Evolutionary conservation across 1,140 invertebrate species (phyloP).

Genomic region (Leptestheria dahalacensis): DNA sequence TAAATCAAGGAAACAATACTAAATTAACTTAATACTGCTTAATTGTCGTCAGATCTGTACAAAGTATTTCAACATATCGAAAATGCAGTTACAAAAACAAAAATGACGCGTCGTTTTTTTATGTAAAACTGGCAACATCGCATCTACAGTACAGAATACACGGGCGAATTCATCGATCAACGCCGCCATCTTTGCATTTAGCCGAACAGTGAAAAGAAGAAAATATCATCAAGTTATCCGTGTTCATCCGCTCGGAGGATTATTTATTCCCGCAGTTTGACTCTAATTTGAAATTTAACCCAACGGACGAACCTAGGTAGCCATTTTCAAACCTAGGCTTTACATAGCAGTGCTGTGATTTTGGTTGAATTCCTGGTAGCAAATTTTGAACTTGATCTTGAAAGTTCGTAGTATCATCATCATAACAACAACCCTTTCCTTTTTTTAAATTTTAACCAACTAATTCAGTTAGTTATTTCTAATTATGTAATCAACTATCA

Average conservation of each 20-base stretch:
- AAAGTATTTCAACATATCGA: too few species aligned
- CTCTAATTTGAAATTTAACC: background rate
- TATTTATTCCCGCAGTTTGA: background rate
- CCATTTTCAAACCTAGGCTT: background rate
- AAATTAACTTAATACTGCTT: too few species aligned
- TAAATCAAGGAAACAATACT: too few species aligned
- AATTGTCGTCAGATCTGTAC: too few species aligned
- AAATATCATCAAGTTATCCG: background rate
- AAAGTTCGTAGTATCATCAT: background rate
- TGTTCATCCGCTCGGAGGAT: background rate
- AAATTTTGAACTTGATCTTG: background rate
- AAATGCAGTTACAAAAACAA: too few species aligned
- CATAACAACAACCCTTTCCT: background rate
- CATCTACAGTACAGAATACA: too few species aligned
- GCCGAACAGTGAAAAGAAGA: background rate
- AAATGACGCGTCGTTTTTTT: background rate
- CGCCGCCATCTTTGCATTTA: background rate
- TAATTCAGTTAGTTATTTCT: background rate
- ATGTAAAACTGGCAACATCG: background rate
- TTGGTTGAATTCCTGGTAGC: background rate
- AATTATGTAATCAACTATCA: background rate
- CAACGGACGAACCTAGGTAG: conserved; percentile 11
- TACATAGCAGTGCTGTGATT: background rate
- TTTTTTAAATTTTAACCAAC: background rate
- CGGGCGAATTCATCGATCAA: background rate